Base-by-base conservation (phyloP, 2,797 vertebrate genomes). In the Adrianichthys oophorus region DNA sequence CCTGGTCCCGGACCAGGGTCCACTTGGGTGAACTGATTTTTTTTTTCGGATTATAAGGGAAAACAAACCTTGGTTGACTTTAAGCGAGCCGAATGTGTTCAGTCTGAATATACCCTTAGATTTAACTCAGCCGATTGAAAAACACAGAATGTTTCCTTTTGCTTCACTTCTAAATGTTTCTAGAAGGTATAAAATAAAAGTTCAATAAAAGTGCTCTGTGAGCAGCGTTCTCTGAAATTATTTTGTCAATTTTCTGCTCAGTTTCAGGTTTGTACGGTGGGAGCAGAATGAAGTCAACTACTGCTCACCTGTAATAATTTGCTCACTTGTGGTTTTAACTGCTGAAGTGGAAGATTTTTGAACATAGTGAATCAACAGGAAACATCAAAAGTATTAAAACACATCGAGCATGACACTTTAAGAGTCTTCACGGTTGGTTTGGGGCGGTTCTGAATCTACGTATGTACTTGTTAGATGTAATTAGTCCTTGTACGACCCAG, bases 111-210 rank as follows among this genome's bases (percentile, higher is more conserved):
- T 7, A 29, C 5, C 26, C 5, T 29, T 29, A 29, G 7, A 29
- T 29, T 32, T 29, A 32, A 12, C 29, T 32, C 29, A 10, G 29
- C 8, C 10, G 29, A 32, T 32, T 32, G 8, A 32, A 32, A 32
- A 10, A 32, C 29, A 32, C 29, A 2, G 8, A 8, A 0, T 32
- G 2, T 85, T 84, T 59, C 78, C 88, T 71, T 84, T 72, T 61
- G 41, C 68, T 65, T 85, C 85, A 85, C 85, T 86, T 83, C 65
- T 67, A 64, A 84, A 84, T 80, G 78, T 79, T 82, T 76, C 64
- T 59, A 70, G 56, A 82, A 71, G 80, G 65, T 85, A 85, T 84
- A 84, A 83, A 79, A 86, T 85, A 80, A 84, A 26, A 7, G 26
- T 81, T 79, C 62, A 84, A 70, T 87, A 72, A 82, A 73, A 80